Conservation (phyloP, 2,797 vertebrate species). For the Pyrocephalus nanus region DNA sequence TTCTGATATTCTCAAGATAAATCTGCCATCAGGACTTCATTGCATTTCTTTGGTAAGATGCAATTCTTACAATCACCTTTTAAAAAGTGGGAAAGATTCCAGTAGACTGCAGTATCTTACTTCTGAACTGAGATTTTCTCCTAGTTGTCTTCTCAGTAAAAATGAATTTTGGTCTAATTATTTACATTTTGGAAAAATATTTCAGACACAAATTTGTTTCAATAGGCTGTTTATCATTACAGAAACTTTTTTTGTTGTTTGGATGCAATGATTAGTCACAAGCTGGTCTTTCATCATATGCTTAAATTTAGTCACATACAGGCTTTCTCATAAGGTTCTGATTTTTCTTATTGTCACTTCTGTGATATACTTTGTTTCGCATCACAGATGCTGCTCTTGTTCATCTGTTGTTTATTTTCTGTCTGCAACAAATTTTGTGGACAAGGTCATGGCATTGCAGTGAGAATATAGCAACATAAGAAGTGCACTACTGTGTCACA, state of each 20-base stretch:
- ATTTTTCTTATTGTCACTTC: conserved; percentile 44
- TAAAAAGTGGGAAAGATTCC: background rate
- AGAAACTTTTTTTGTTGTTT: background rate
- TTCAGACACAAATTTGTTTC: background rate
- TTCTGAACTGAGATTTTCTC: background rate
- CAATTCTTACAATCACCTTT: background rate
- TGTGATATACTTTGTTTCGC: conserved; percentile 35
- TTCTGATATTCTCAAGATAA: background rate
- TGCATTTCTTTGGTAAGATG: background rate
- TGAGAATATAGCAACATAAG: background rate
- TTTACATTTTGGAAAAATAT: background rate
- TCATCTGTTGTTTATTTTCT: conserved; percentile 51
- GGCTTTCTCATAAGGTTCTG: conserved; percentile 38
- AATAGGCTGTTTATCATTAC: background rate
- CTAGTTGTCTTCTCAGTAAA: background rate
- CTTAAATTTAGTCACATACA: conserved; percentile 42
- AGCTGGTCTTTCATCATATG: conserved; percentile 23
- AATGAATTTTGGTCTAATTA: background rate
- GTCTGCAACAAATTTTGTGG: background rate
- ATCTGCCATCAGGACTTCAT: background rate
- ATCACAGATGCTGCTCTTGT: conserved; percentile 8
- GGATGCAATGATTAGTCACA: conserved; percentile 19
- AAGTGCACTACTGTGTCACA: conserved; percentile 16
- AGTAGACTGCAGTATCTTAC: background rate
- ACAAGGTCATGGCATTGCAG: background rate